phyloP scores from a whole-genome alignment of 1,140 invertebrate genomes.

The Drosophila subpulchrella region DNA sequence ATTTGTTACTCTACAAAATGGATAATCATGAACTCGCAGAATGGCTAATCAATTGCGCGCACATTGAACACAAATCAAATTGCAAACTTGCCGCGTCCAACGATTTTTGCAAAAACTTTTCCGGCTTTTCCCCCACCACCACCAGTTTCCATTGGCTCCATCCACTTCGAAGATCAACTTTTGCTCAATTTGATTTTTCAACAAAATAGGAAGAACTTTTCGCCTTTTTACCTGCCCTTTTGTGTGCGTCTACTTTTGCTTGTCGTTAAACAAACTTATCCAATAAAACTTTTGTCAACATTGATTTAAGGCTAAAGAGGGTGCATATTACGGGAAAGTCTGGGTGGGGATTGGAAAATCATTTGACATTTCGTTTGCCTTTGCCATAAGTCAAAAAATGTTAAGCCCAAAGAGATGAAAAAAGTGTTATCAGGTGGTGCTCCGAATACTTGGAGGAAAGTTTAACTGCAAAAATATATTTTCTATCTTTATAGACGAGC shows the following conservation, averaged over 20 bases:
- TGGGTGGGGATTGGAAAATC: slow-evolving; percentile 15
- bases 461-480: not conserved
- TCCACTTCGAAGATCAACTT: slow-evolving; percentile 65
- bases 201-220: slow-evolving; percentile 62
- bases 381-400: slow-evolving; percentile 48
- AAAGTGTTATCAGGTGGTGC: not conserved
- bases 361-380: slow-evolving; percentile 49
- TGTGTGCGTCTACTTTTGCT: slow-evolving; percentile 51
- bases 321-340: slow-evolving; percentile 66
- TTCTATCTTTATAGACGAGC: not conserved
- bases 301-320: slow-evolving; percentile 82
- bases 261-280: slow-evolving; percentile 84
- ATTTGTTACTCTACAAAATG: not conserved
- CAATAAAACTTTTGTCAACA: slow-evolving; percentile 84
- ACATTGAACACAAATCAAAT: slow-evolving; percentile 81
- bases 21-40: slow-evolving; percentile 68
- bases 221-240: slow-evolving; percentile 73
- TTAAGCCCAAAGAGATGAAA: not conserved
- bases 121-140: not conserved
- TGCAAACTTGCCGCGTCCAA: slow-evolving; percentile 73
- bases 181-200: slow-evolving; percentile 82
- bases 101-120: slow-evolving; percentile 48
- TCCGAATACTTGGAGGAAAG: slow-evolving; percentile 1
- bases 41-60: slow-evolving; percentile 80
- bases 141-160: slow-evolving; percentile 25